Base-by-base conservation (phyloP, 92 coral and sea anemone genomes). In the Actinostola sp. region DNA sequence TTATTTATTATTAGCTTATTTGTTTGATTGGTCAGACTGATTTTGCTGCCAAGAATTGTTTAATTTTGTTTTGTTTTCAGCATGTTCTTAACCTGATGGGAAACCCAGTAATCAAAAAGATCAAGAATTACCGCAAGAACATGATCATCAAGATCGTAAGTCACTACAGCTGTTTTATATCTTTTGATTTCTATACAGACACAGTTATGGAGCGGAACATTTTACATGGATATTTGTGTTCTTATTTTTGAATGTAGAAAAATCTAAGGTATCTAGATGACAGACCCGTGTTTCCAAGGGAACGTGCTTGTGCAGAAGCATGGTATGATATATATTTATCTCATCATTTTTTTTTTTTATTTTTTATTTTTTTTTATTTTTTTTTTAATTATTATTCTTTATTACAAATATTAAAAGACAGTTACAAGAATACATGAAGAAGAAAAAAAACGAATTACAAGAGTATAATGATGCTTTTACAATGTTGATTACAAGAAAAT, bases 281-380 rank as follows among this genome's bases (percentile, higher is more conserved):
- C 85, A 61, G 99, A 51, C 99, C 99, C 36, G 99, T 95, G 43
- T 95, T 95, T 73, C 97, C 93, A 41, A 88, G 97, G 62, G 99
- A 95, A 66, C 71, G 99, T 26, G 99, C 99, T 44, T 95, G 99
- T 59, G 87, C 89, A 10, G 99, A 92, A 59, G 99, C 97, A 9
- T 95, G 99, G 99, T 95, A 73, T 71, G 89, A 24, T 39, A 36
- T n/a, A n/a, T n/a, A 12, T 19, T 23, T 28, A 10, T 29, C 17
- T 1, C 15, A 56, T 70, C 3, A 12, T n/a, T 9, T 11, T 70
- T 20, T 11, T 52, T n/a, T n/a, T n/a, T n/a, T n/a, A n/a, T n/a
- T n/a, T n/a, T n/a, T n/a, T n/a, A n/a, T n/a, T n/a, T n/a, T n/a
- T n/a, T n/a, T n/a, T n/a, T n/a, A n/a, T n/a, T n/a, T n/a, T n/a